Evolutionary conservation across 2,113 vertebrate species (phyloP).

Genomic region (Salvelinus alpinus): DNA sequence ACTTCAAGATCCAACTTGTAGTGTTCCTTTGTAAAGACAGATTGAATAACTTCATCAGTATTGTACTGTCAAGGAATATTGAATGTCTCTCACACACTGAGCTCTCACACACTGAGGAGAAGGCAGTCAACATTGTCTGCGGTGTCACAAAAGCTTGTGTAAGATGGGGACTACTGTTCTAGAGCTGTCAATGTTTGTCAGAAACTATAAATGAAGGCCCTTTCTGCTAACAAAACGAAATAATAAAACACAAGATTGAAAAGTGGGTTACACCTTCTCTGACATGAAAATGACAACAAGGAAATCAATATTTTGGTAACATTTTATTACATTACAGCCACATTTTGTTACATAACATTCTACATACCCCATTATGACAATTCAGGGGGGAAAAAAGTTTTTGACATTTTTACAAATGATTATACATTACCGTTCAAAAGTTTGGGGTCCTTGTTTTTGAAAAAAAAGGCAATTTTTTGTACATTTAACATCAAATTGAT

Average conservation of each 20-base stretch:
- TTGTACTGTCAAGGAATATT: slow-evolving; percentile 1
- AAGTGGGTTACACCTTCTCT: too few relatives aligned
- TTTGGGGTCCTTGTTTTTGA: too few relatives aligned
- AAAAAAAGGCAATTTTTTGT: too few relatives aligned
- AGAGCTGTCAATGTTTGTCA: slow-evolving; percentile 56
- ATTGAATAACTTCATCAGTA: slow-evolving; percentile 45
- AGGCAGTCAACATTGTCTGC: background rate
- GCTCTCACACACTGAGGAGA: slow-evolving; percentile 3
- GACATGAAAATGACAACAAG: background rate
- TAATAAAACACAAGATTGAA: too few relatives aligned
- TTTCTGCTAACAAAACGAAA: background rate
- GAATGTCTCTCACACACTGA: slow-evolving; percentile 11
- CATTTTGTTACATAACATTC: too few relatives aligned
- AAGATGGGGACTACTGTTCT: slow-evolving; percentile 58
- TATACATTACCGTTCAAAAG: too few relatives aligned
- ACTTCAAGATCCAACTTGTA: slow-evolving; percentile 38
- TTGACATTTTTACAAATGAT: too few relatives aligned
- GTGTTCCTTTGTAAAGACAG: slow-evolving; percentile 13
- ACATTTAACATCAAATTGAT: too few relatives aligned
- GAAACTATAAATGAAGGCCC: slow-evolving; percentile 12
- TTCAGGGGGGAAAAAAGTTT: too few relatives aligned
- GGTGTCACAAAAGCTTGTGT: slow-evolving; percentile 43
- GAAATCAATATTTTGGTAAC: background rate
- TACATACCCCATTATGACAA: too few relatives aligned
- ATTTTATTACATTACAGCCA: too few relatives aligned